Evolutionary conservation across 2,797 vertebrate genomes (phyloP).

Genomic region (Scyliorhinus canicula): DNA sequence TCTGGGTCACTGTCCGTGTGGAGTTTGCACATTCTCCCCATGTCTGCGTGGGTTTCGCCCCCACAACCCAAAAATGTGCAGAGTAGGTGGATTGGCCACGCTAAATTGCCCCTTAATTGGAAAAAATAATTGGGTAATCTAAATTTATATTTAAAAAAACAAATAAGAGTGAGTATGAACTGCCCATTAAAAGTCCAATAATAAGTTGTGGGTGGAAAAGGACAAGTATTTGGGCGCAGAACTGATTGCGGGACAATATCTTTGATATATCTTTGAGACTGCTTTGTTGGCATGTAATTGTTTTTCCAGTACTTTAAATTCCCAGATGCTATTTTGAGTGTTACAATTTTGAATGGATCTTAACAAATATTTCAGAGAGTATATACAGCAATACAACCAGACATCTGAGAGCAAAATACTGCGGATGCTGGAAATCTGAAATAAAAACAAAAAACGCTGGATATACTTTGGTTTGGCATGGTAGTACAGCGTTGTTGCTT

Average conservation of each 20-base stretch:
- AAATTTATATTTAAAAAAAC: neutral
- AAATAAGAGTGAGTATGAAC: neutral
- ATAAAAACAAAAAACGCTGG: too few relatives aligned
- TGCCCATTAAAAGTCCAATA: neutral
- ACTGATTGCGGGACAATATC: neutral
- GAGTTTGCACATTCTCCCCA: too few relatives aligned
- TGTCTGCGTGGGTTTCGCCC: too few relatives aligned
- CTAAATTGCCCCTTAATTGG: too few relatives aligned
- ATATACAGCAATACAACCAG: neutral
- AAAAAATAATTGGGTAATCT: too few relatives aligned
- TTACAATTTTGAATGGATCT: neutral
- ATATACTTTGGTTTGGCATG: too few relatives aligned
- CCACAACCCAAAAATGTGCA: too few relatives aligned
- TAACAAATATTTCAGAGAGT: neutral
- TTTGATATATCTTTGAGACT: neutral
- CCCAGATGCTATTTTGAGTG: neutral
- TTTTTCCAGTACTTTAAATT: neutral
- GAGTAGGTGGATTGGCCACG: too few relatives aligned
- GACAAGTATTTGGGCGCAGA: neutral
- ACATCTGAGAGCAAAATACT: neutral
- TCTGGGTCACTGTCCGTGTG: too few relatives aligned
- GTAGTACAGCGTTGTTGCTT: too few relatives aligned
- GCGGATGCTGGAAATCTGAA: too few relatives aligned
- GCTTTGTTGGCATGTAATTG: neutral
- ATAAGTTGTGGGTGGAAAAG: neutral